Conservation (phyloP, 2,797 vertebrate species). For the Enteromius afrohamiltoni region DNA sequence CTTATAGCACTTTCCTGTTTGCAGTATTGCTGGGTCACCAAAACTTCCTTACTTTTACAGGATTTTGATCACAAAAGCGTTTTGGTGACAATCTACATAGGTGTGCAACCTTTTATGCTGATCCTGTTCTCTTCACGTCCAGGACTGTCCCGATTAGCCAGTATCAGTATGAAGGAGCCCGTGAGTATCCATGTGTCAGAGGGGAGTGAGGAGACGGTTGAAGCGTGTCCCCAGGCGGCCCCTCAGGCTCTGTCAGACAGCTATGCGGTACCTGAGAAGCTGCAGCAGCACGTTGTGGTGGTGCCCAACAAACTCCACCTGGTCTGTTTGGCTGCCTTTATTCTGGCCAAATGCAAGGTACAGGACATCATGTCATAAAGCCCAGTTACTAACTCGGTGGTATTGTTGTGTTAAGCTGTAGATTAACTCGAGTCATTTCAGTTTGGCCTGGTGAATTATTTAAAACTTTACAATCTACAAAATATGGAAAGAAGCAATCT, state of each 20-base stretch:
- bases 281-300: constrained; percentile 84
- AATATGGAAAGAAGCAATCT: not conserved
- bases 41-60: not conserved
- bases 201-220: not conserved
- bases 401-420: not conserved
- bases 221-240: constrained; percentile 25
- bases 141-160: constrained; percentile 85
- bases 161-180: constrained; percentile 86
- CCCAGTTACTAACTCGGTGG: not conserved
- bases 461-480: not conserved
- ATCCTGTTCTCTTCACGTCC: constrained; percentile 25
- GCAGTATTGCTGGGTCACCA: not conserved
- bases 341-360: constrained; percentile 90
- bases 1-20: not conserved
- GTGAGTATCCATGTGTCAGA: constrained; percentile 81
- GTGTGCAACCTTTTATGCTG: not conserved
- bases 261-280: constrained; percentile 85
- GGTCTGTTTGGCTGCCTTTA: constrained; percentile 89
- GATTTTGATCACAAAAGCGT: constrained; percentile 17
- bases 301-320: constrained; percentile 93
- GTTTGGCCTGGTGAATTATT: not conserved
- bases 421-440: not conserved
- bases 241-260: constrained; percentile 65
- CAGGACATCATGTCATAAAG: constrained; percentile 30
- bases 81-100: not conserved